Evolutionary conservation across 1,140 invertebrate species (phyloP), one percentile per base, ranked within the genome.

Genomic region (Samia ricini): DNA sequence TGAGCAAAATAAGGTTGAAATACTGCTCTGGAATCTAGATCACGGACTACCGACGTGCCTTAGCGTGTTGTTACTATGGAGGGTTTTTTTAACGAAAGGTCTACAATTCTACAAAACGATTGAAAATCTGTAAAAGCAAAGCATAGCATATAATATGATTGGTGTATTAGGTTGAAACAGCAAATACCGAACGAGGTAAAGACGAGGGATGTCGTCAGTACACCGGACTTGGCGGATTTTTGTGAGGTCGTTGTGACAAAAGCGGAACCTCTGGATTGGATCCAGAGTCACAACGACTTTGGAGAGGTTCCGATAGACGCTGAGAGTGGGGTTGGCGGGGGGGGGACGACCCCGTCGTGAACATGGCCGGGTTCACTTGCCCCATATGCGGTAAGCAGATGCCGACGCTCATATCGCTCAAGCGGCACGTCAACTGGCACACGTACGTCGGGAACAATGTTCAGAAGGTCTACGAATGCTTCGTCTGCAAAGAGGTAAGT

Each of bases 201-300:
- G 24, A 18, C n/a, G 1, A 18, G 29, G 8, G 24, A 29, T 5
- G 4, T 29, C 6, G 4, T 29, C 6, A 29, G 26, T 10, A 29
- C 23, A n/a, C 48, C 72, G 0, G 81, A 90, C 52, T 64, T 83
- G 79, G 81, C 85, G 83, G 88, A 89, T 88, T 91, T 91, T 90
- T 90, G 88, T 83, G 89, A 91, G 69, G 86, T 89, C 86, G 88
- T 91, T 86, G 88, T 91, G 83, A 82, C 81, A 33, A 88, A 87
- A 68, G 73, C 87, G 82, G 86, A 88, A 78, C 84, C 83, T 71
- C 81, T 84, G 83, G 85, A 86, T 56, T 63, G 60, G 42, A 66
- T 80, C 76, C 85, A 88, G 83, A 79, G 72, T 84, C 81, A 82
- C 85, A 88, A 87, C 88, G 84, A 76, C 85, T 77, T 76, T 67